These are phyloP conservation scores for Grammomys surdaster DNA, from an alignment of 2,113 vertebrate species.

Conservation along the genomic window DNA sequence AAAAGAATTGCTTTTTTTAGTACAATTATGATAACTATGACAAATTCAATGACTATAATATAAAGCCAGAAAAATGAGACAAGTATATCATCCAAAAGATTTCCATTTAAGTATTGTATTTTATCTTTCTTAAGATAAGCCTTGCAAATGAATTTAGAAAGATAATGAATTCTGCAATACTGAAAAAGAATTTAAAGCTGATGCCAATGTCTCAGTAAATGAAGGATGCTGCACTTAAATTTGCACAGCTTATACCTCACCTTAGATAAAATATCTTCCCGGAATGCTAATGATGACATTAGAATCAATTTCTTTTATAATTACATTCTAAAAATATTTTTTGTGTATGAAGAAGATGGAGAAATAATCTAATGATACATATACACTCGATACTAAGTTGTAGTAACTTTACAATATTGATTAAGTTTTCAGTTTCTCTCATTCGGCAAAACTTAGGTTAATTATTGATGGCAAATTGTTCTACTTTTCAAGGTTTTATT, in stretches of 20 bases:
- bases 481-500: constrained; percentile 65
- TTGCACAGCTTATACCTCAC: constrained; percentile 21
- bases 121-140: constrained; percentile 60
- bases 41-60: not conserved
- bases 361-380: not conserved
- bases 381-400: constrained; percentile 50
- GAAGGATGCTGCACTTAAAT: constrained; percentile 59
- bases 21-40: not conserved
- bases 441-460: constrained; percentile 64
- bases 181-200: not conserved
- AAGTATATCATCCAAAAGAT: not conserved
- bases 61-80: not conserved
- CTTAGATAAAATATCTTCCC: constrained; percentile 49
- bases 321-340: constrained; percentile 64
- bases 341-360: not conserved
- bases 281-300: constrained; percentile 62
- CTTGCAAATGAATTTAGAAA: constrained; percentile 47
- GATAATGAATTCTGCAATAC: constrained; percentile 38
- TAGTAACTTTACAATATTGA: constrained; percentile 46
- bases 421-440: constrained; percentile 80
- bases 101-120: constrained; percentile 43
- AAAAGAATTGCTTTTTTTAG: not conserved
- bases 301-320: constrained; percentile 58
- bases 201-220: constrained; percentile 64
- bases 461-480: constrained; percentile 76